phyloP scores from a whole-genome alignment of 2,113 vertebrate species.

The Callocephalon fimbriatum region DNA sequence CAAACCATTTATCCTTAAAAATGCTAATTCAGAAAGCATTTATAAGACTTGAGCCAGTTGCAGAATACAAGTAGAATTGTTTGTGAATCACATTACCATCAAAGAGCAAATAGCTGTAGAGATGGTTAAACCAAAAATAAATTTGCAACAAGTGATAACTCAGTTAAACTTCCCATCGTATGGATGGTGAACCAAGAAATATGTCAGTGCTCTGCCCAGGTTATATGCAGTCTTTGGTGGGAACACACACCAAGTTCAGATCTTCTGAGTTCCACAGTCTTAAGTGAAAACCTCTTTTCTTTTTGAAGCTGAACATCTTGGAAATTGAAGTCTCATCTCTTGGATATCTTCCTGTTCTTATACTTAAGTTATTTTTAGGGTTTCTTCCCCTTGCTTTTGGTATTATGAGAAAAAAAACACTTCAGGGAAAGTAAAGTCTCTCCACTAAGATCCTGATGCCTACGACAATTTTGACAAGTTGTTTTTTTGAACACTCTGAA shows the following conservation, averaged over 20 bases:
- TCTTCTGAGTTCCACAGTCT: background rate
- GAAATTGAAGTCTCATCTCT: background rate
- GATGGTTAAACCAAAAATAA: background rate
- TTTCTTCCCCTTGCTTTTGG: background rate
- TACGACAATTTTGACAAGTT: constrained; percentile 37
- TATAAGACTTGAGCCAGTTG: background rate
- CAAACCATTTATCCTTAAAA: background rate
- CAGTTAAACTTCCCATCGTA: background rate
- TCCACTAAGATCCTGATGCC: background rate
- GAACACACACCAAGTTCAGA: background rate
- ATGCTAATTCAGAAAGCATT: background rate
- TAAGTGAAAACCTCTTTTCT: background rate
- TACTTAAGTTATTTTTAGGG: background rate
- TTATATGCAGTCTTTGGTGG: background rate
- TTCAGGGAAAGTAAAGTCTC: background rate
- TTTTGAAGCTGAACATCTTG: background rate
- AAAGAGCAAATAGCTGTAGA: background rate
- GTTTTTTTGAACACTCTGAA: constrained; percentile 9
- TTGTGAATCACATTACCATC: background rate
- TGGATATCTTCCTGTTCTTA: background rate
- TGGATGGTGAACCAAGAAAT: background rate
- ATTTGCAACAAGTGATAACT: background rate
- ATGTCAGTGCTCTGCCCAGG: background rate
- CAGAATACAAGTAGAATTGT: background rate
- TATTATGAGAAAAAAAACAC: background rate